Base-by-base conservation (phyloP, 2,113 vertebrate genomes). In the Tragelaphus scriptus region DNA sequence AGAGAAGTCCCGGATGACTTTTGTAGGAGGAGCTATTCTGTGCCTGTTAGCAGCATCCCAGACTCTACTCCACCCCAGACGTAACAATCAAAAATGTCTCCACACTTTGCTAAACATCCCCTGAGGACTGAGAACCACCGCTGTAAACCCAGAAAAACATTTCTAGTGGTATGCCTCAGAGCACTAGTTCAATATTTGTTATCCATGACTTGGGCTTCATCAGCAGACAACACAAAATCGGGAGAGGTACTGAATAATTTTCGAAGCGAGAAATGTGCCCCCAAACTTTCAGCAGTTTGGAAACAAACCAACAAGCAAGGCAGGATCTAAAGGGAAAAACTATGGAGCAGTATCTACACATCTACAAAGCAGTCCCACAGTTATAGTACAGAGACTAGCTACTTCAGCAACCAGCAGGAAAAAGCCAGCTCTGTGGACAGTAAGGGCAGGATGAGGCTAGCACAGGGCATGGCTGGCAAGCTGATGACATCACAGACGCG, bases 201-300 rank as follows among this genome's bases (percentile, higher is more conserved):
- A 25, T 3, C 8, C 90, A 3, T 16, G 49, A 26, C 75, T 58
- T 82, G 15, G 40, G 81, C 63, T 87, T 80, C 58, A 55, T 5
- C 8, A 14, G 55, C 21, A 82, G 53, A 88, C 13, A 28, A 85
- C 36, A 71, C 23, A 7, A 75, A 85, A 80, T 32, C 1, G 0
- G 44, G 84, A 91, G 13, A 94, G 63, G 84, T 12, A 94, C 7
- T n/a, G 25, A 79, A 53, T 30, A 61, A 97, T 85, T 51, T 95
- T 28, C 58, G 6, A 32, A 86, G n/a, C 16, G 26, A 95, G 68
- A 51, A 49, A 9, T 51, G 36, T 32, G 26, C 65, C 80, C 80
- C 95, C 56, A 89, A 92, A 26, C 28, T 89, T 79, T 85, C 59
- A 94, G 77, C 71, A 77, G 26, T 21, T 9, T 86, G 55, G 49